Evolutionary conservation across 2,113 vertebrate genomes (phyloP).

Genomic region (Sebastes fasciatus): DNA sequence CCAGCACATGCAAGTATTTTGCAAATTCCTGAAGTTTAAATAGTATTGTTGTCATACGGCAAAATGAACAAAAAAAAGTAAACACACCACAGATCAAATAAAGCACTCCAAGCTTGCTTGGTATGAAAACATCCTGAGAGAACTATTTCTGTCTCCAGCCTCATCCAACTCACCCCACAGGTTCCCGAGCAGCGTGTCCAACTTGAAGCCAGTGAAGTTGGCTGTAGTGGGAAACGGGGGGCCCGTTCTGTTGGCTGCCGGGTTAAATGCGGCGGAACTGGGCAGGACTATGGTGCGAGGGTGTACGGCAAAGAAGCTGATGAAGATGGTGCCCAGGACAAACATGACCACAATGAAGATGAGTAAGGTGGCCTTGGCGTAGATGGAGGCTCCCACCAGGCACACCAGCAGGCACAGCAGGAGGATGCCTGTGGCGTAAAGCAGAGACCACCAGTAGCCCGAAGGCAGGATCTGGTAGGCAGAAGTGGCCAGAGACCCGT

Average conservation of each 20-base stretch:
- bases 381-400: constrained; percentile 91
- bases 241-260: constrained; percentile 29
- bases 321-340: constrained; percentile 87
- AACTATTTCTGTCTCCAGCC: background rate
- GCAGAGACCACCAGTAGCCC: constrained; percentile 91
- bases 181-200: constrained; percentile 87
- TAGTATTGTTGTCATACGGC: too few relatives aligned
- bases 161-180: constrained; percentile 81
- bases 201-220: constrained; percentile 90
- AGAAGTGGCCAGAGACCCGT: constrained; percentile 25
- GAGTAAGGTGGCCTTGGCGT: constrained; percentile 92
- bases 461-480: constrained; percentile 82
- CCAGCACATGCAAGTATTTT: background rate
- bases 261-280: background rate
- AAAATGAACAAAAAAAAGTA: background rate
- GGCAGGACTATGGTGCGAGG: constrained; percentile 80
- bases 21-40: too few relatives aligned
- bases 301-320: constrained; percentile 88
- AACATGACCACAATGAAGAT: constrained; percentile 91
- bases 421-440: constrained; percentile 86
- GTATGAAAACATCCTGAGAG: background rate
- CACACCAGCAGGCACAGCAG: constrained; percentile 91
- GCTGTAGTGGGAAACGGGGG: constrained; percentile 45
- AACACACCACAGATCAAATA: background rate
- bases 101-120: background rate